A percentile compares a stretch with the other conserved stretches of the same genome.
These are phyloP conservation scores for Onychomys leucogaster DNA, from an alignment of 2,797 vertebrate species.

Conservation along the genomic window DNA sequence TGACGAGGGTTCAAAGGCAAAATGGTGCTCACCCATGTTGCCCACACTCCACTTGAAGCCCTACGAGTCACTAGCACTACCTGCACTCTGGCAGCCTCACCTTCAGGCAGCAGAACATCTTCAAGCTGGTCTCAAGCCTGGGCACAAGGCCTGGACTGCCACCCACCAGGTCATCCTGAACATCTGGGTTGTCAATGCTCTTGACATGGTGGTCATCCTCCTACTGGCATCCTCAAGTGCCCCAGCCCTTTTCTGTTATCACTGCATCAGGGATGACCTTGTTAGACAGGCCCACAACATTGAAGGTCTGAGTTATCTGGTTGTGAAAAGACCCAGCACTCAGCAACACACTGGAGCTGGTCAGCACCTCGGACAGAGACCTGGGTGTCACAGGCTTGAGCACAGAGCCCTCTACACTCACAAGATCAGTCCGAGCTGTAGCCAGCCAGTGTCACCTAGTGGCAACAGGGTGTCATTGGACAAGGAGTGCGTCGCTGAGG, in stretches of 20 bases:
- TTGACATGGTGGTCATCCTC: conserved; percentile 91
- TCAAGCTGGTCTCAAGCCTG: conserved; percentile 94
- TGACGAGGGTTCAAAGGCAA: conserved; percentile 89
- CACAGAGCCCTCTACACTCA: conserved; percentile 92
- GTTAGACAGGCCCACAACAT: conserved; percentile 84
- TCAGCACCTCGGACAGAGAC: conserved; percentile 95
- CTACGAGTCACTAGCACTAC: conserved; percentile 85
- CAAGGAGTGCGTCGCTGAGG: conserved; percentile 92
- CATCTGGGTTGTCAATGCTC: conserved; percentile 91
- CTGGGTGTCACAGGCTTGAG: conserved; percentile 91
- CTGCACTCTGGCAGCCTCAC: conserved; percentile 88
- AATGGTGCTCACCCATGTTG: conserved; percentile 89
- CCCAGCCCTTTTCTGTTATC: background rate
- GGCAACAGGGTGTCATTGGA: conserved; percentile 90
- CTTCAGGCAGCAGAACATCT: conserved; percentile 93
- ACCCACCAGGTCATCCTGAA: conserved; percentile 94
- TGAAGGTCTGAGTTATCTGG: conserved; percentile 81
- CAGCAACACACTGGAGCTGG: conserved; percentile 94
- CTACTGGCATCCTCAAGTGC: conserved; percentile 86
- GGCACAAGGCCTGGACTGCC: conserved; percentile 90
- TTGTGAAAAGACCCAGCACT: conserved; percentile 93
- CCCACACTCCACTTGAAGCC: conserved; percentile 91
- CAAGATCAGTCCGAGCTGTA: conserved; percentile 93
- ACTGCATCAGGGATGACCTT: conserved; percentile 85
- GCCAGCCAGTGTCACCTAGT: conserved; percentile 94